These are phyloP conservation scores for Chaetorhynchus papuensis DNA, from an alignment of 2,113 vertebrate species.

Conservation along the genomic window DNA sequence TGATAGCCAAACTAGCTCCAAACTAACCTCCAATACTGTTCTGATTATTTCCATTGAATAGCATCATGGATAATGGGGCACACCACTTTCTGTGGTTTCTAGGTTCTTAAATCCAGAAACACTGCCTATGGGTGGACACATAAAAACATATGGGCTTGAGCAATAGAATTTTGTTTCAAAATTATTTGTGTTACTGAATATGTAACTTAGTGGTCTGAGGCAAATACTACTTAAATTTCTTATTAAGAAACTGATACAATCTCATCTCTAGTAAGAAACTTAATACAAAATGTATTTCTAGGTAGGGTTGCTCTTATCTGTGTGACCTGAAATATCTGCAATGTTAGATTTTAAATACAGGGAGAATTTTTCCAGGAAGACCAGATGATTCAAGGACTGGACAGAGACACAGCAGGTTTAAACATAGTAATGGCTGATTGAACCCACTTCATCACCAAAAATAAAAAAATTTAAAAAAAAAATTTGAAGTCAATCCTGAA, in stretches of 20 bases:
- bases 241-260: background rate
- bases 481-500: background rate
- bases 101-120: background rate
- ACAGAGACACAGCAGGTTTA: background rate
- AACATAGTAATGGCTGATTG: background rate
- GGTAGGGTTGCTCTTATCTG: background rate
- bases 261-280: background rate
- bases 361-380: background rate
- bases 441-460: background rate
- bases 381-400: background rate
- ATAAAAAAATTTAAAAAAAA: background rate
- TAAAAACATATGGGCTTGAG: background rate
- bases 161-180: background rate
- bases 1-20: background rate
- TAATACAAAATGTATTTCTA: background rate
- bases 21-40: background rate
- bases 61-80: background rate
- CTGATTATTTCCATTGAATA: background rate
- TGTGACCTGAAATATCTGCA: background rate
- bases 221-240: background rate
- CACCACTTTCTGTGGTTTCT: background rate
- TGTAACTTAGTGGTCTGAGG: background rate
- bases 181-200: background rate
- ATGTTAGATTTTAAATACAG: background rate
- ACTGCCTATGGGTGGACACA: background rate